phyloP scores from a whole-genome alignment of 1,140 invertebrate genomes.

The Nephila pilipes region DNA sequence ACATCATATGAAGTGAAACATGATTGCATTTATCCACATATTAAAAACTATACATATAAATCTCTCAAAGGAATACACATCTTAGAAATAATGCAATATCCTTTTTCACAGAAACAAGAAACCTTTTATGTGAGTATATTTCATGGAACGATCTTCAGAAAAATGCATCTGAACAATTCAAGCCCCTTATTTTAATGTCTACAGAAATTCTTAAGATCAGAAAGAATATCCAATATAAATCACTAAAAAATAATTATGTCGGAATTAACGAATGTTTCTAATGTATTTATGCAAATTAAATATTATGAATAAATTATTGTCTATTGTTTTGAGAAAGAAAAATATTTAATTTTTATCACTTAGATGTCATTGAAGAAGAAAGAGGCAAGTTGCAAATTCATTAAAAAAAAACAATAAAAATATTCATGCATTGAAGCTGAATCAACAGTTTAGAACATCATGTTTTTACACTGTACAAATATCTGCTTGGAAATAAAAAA shows the following conservation, averaged over 20 bases:
- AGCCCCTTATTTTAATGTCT: too few species aligned
- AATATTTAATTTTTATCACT: background rate
- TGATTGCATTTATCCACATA: too few species aligned
- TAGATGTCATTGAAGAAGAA: background rate
- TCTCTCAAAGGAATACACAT: too few species aligned
- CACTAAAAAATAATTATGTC: background rate
- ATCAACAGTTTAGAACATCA: background rate
- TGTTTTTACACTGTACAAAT: conserved; percentile 62
- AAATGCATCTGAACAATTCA: too few species aligned
- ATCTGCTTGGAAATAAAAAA: background rate
- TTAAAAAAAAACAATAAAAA: background rate
- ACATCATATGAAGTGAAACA: too few species aligned
- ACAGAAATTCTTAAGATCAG: too few species aligned
- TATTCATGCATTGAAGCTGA: background rate
- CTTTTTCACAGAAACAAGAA: too few species aligned
- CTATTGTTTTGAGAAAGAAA: background rate
- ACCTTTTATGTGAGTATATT: too few species aligned
- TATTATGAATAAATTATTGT: background rate
- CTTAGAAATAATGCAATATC: too few species aligned
- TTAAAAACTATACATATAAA: too few species aligned
- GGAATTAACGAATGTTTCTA: background rate
- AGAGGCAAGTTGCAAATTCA: background rate
- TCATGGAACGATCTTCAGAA: too few species aligned
- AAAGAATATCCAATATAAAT: too few species aligned
- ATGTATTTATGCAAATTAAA: background rate